These are phyloP conservation scores for Arbacia lixula DNA, from an alignment of 53 echinoderm and acorn worm genomes.

Conservation along the genomic window DNA sequence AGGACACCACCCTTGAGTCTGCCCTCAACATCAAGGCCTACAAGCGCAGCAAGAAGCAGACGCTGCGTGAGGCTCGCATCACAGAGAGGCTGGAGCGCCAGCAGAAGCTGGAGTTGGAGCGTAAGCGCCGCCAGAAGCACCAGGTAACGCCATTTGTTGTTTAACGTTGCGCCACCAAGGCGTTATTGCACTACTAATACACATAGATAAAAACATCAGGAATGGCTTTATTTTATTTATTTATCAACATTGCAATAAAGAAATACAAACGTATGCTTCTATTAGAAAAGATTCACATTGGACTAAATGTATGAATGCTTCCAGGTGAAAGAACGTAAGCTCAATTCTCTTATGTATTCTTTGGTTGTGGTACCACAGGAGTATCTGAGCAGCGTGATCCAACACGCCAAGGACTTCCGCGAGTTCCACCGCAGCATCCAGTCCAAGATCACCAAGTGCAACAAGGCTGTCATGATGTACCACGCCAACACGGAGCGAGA, in stretches of 20 bases:
- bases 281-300: no score
- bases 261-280: no score
- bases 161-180: no score
- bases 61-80: conserved; percentile 91
- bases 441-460: conserved; percentile 84
- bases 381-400: conserved; percentile 87
- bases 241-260: no score
- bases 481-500: conserved; percentile 98
- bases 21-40: conserved; percentile 99
- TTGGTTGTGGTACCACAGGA: conserved; percentile 63
- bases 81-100: conserved; percentile 97
- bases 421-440: conserved; percentile 94
- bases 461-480: conserved; percentile 96
- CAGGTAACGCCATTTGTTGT: conserved; percentile 63
- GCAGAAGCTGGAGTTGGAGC: conserved; percentile 96
- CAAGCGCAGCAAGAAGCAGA: conserved; percentile 97
- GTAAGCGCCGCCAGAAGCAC: conserved; percentile 94
- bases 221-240: no score
- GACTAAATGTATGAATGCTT: no score
- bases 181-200: no score
- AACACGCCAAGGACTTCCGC: conserved; percentile 97
- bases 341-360: conserved; percentile 8
- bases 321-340: no score
- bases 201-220: no score
- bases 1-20: conserved; percentile 94